phyloP scores from a whole-genome alignment of 2,113 vertebrate genomes.

The Callorhinus ursinus region DNA sequence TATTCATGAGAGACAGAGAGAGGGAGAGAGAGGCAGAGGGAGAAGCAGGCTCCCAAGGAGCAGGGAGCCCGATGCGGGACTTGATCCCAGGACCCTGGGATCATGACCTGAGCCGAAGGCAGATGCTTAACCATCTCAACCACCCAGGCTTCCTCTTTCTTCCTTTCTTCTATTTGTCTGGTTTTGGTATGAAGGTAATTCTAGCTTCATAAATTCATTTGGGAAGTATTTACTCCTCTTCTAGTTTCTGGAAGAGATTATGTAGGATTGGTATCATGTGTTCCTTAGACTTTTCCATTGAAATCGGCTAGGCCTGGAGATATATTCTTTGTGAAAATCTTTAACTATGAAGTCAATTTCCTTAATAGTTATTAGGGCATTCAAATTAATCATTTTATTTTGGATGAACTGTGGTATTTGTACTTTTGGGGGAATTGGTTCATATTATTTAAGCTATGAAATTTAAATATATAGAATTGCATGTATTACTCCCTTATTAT shows the following conservation, averaged over 20 bases:
- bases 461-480: background rate
- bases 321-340: background rate
- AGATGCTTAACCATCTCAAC: too few species aligned
- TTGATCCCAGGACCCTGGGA: too few species aligned
- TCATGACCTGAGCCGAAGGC: too few species aligned
- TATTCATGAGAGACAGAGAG: too few species aligned
- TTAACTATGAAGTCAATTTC: background rate
- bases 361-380: background rate
- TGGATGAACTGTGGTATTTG: background rate
- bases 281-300: background rate
- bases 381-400: background rate
- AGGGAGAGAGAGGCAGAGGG: too few species aligned
- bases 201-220: background rate
- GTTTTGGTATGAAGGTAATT: background rate
- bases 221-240: background rate
- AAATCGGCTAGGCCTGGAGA: background rate
- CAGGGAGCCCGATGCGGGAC: too few species aligned
- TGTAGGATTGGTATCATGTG: background rate
- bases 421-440: background rate
- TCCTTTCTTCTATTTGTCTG: background rate
- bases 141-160: too few species aligned
- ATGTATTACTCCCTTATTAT: background rate
- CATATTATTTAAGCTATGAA: background rate
- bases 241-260: background rate
- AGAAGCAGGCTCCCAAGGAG: too few species aligned